A percentile compares a stretch with the other conserved stretches of the same genome.
Conservation (phyloP, 2,113 vertebrate species). For the Sapajus apella region DNA sequence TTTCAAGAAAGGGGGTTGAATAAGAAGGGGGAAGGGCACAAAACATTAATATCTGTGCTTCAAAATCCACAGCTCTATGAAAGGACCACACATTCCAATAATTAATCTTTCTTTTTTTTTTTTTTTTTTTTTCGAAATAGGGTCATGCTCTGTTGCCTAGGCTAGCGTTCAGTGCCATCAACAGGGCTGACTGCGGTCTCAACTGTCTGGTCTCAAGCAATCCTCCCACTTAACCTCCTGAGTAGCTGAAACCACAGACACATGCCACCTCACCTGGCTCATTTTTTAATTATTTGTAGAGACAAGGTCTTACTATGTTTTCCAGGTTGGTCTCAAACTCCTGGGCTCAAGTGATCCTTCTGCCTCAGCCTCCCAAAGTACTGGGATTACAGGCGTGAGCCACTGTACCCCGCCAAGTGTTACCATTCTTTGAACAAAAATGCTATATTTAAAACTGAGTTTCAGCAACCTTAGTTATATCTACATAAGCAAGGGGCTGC, state of each 20-base stretch:
- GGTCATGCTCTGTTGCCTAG: neutral
- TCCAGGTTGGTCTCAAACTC: neutral
- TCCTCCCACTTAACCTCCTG: neutral
- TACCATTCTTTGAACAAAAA: neutral
- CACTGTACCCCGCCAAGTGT: neutral
- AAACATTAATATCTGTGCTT: neutral
- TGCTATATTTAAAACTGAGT: neutral
- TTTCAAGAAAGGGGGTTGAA: neutral
- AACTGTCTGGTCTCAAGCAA: neutral
- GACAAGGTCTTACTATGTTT: neutral
- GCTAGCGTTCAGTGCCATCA: neutral
- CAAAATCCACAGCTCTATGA: neutral
- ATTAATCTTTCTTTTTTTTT: neutral
- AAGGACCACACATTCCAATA: neutral
- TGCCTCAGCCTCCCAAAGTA: neutral
- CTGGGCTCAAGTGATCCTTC: neutral
- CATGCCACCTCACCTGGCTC: neutral
- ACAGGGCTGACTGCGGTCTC: neutral
- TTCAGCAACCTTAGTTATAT: neutral
- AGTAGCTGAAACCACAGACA: neutral
- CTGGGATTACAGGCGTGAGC: neutral
- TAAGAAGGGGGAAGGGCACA: too few relatives aligned
- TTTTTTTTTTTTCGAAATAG: neutral
- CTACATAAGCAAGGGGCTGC: fast-evolving
- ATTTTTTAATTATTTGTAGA: neutral